These are phyloP conservation scores for Ormyrus rosae DNA, from an alignment of 2,888 invertebrate genomes.

Conservation along the genomic window DNA sequence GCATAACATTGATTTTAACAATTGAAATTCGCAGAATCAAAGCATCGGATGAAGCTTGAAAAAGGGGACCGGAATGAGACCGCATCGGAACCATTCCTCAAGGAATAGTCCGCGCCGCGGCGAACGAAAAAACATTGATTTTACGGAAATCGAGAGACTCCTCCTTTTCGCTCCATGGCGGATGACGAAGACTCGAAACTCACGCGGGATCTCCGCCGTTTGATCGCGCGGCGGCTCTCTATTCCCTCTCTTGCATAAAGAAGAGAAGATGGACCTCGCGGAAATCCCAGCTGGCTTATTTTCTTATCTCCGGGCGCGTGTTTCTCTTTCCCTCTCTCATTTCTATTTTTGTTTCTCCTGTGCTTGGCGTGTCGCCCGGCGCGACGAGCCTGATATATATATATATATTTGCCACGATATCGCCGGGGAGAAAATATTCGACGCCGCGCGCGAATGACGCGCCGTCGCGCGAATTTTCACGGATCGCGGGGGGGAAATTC, in stretches of 20 bases:
- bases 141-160: conserved; percentile 41
- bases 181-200: background rate
- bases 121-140: conserved; percentile 49
- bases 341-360: conserved; percentile 41
- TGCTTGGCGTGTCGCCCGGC: background rate
- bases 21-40: background rate
- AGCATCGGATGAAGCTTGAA: background rate
- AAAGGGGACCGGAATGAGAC: background rate
- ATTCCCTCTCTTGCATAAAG: conserved; percentile 36
- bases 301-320: conserved; percentile 37
- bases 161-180: background rate
- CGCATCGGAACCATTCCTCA: background rate
- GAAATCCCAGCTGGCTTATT: conserved; percentile 51
- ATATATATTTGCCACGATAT: background rate
- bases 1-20: conserved; percentile 4
- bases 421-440: too few species aligned
- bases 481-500: too few species aligned
- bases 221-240: conserved; percentile 20
- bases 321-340: conserved; percentile 17
- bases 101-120: conserved; percentile 4
- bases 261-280: conserved; percentile 36
- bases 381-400: conserved; percentile 24
- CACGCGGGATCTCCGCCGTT: conserved; percentile 33
- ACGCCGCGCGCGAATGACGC: too few species aligned
- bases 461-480: too few species aligned